These are phyloP conservation scores for Xiphias gladius DNA, from an alignment of 2,113 vertebrate genomes.

Conservation along the genomic window DNA sequence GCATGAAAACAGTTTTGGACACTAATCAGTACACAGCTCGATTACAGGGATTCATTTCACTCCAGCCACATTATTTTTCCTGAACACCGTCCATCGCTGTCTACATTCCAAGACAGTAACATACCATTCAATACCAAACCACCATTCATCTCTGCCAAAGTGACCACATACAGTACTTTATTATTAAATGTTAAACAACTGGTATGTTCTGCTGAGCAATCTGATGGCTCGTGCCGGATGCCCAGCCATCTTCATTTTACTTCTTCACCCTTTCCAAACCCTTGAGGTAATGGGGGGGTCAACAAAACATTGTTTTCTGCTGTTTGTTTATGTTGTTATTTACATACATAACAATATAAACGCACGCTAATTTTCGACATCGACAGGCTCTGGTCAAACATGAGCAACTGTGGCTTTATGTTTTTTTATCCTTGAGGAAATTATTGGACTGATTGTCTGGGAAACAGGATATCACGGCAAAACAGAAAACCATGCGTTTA, in stretches of 20 bases:
- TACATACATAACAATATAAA: no score
- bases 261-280: conserved; percentile 20
- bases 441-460: conserved; percentile 3
- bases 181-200: conserved; percentile 39
- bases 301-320: background rate
- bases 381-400: conserved; percentile 8
- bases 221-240: conserved; percentile 14
- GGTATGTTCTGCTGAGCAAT: conserved; percentile 43
- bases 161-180: conserved; percentile 44
- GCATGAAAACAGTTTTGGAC: background rate
- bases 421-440: conserved; percentile 4
- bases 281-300: background rate
- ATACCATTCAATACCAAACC: conserved; percentile 47
- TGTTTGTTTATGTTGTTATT: background rate
- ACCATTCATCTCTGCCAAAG: conserved; percentile 39
- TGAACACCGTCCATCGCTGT: conserved; percentile 26
- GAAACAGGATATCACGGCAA: conserved; percentile 21
- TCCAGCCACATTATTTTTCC: conserved; percentile 12
- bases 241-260: background rate
- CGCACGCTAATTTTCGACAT: background rate
- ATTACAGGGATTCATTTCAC: conserved; percentile 32
- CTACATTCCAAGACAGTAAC: conserved; percentile 40
- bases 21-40: background rate
- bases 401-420: background rate
- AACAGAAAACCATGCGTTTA: conserved; percentile 22